Percentiles rank a stretch among this genome's conserved stretches.
Conservation (phyloP, 2,888 invertebrate genomes). For the Pandemis corylana region DNA sequence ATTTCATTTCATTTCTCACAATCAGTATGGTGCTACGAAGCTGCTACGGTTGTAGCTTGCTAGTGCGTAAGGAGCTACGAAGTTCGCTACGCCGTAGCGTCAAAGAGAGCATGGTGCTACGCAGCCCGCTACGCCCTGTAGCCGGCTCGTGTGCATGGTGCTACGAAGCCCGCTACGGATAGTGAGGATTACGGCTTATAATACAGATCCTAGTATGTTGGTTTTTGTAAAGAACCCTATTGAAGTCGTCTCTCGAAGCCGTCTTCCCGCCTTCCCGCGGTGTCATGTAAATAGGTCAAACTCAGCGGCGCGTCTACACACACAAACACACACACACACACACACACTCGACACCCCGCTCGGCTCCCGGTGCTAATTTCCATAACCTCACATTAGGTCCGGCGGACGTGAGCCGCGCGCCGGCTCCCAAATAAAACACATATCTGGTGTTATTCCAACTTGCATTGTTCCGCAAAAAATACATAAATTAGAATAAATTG, state of each 20-base stretch:
- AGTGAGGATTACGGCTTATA: too few species aligned
- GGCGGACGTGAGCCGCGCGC: background rate
- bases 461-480: conserved; percentile 13
- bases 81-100: too few species aligned
- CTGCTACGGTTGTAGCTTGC: too few species aligned
- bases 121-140: too few species aligned
- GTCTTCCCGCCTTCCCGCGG: background rate
- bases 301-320: background rate
- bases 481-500: conserved; percentile 9
- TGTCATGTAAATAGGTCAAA: background rate
- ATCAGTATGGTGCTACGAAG: too few species aligned
- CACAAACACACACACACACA: too few species aligned
- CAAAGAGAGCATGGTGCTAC: too few species aligned
- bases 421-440: conserved; percentile 7
- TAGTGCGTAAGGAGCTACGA: too few species aligned
- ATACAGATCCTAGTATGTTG: background rate
- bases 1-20: too few species aligned
- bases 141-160: too few species aligned
- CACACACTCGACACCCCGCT: too few species aligned
- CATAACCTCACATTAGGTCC: conserved; percentile 1
- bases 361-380: background rate
- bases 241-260: background rate
- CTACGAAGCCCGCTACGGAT: too few species aligned
- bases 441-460: conserved; percentile 14
- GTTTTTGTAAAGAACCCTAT: background rate